Evolutionary conservation across 1,140 invertebrate species (phyloP), one percentile per base, ranked within the genome.

Genomic region (Reticulitermes speratus): DNA sequence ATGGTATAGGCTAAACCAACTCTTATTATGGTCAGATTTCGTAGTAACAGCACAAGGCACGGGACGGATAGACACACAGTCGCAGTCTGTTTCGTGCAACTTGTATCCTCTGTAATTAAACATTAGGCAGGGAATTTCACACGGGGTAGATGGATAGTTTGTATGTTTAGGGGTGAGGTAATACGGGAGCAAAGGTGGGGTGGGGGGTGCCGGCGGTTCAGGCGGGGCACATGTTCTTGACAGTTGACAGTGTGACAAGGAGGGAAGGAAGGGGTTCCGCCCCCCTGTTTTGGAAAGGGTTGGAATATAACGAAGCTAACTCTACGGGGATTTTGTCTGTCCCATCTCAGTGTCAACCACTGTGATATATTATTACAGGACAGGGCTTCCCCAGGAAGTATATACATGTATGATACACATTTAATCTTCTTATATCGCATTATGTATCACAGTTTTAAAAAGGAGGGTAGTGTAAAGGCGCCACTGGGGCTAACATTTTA

Each of bases 141-240:
- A 75, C 55, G 65, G 25, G 21, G 65, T 21, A 21, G 52, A 55
- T 12, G 52, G 16, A 55, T 21, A 55, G 14, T 55, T 55, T 75
- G 65, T 30, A 75, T 75, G 65, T 75, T 75, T 30, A 75, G 65
- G 65, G 25, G 25, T 75, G 65, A 75, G 65, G 65, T 75, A 30
- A 25, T 75, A 75, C 0, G 65, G n/a, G 52, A 55, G 9, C 1
- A 21, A 16, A 65, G 12, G 59, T 8, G 59, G 21, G 12, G 59
- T 8, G 59, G 21, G 59, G 25, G 59, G 25, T 21, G 59, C 16
- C 16, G 25, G 65, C 5, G 65, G 65, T 75, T 75, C 65, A 12
- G 65, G 65, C 65, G 7, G 59, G n/a, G 65, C 65, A 75, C n/a
- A 75, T 75, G 65, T n/a, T 75, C 65, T 75, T 75, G 65, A 75